phyloP scores from a whole-genome alignment of 2,888 invertebrate genomes.

The Sphaerophoria taeniata region DNA sequence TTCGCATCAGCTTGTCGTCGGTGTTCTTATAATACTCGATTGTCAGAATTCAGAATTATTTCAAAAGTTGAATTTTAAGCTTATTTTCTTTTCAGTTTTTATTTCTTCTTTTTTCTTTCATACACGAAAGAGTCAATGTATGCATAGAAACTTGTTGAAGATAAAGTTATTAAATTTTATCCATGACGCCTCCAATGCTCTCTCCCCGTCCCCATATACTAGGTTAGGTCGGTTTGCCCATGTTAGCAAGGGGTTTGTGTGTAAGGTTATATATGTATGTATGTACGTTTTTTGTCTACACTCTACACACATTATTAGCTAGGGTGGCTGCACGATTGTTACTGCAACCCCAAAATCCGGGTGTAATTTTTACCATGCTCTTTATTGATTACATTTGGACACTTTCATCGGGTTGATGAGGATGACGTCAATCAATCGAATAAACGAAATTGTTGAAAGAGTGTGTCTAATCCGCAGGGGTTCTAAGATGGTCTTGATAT shows the following conservation, averaged over 20 bases:
- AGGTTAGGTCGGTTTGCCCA: neutral
- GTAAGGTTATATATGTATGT: conserved; percentile 11
- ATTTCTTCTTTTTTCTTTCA: conserved; percentile 25
- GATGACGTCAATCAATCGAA: conserved; percentile 59
- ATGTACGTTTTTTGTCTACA: neutral
- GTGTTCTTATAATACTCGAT: conserved; percentile 28
- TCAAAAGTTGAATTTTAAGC: conserved; percentile 47
- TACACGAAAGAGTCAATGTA: conserved; percentile 12
- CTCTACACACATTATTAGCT: neutral
- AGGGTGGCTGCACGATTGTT: conserved; percentile 53
- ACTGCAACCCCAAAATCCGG: conserved; percentile 39
- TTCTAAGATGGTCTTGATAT: conserved; percentile 5
- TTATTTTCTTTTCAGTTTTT: conserved; percentile 62
- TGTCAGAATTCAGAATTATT: conserved; percentile 1
- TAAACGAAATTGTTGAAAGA: conserved; percentile 17
- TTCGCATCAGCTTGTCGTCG: conserved; percentile 34
- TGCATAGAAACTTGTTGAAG: conserved; percentile 66
- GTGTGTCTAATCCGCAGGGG: neutral
- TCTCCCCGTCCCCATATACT: neutral
- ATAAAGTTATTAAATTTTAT: conserved; percentile 68
- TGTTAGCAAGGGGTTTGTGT: conserved; percentile 24
- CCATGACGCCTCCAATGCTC: conserved; percentile 33
- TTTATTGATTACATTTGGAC: conserved; percentile 61
- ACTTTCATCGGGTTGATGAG: conserved; percentile 26
- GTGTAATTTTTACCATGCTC: conserved; percentile 41